Base-by-base conservation (phyloP, 2,113 vertebrate species). In the Saimiri boliviensis region DNA sequence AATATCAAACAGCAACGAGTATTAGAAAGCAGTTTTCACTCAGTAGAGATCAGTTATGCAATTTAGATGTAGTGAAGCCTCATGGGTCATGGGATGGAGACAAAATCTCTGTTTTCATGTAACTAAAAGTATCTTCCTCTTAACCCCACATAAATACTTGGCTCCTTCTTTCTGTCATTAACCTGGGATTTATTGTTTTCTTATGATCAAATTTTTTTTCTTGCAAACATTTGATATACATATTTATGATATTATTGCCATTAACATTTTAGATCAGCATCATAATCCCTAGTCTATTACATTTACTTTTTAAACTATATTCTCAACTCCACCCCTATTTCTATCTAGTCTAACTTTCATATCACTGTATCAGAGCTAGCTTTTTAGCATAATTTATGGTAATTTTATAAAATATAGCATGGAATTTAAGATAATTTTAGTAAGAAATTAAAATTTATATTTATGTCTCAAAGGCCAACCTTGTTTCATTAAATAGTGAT, bases 41-140 rank as follows among this genome's bases (percentile, higher is more conserved):
- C 37, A 32, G 0, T 23, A 49, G 13, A 2, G 27, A 37, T 3
- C 14, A 37, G 14, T 0, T 56, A 10, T 30, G 47, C 0, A 42
- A 9, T 32, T 27, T 58, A 4, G 10, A 86, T 3, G 6, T 40
- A 27, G 0, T 45, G 16, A 68, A 45, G 0, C 14, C 8, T 70
- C 25, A 11, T 40, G 40, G 3, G 1, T 30, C 8, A 87, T 10
- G 17, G 86, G 30, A 45, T 77, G 13, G 5, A 93, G 94, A 60
- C 1, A 71, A 71, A 68, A 68, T 76, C 2, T 1, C 40, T 81
- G 25, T 8, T 58, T 3, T 45, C 2, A n/a, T n/a, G 21, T 8
- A 79, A 80, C 5, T 90, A 23, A 47, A 86, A 86, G 9, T 76
- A 73, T 1, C 4, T 86, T 86, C 10, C 2, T 45, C 17, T 8